Base-by-base conservation (phyloP, 1,140 invertebrate genomes). In the Drosophila teissieri region DNA sequence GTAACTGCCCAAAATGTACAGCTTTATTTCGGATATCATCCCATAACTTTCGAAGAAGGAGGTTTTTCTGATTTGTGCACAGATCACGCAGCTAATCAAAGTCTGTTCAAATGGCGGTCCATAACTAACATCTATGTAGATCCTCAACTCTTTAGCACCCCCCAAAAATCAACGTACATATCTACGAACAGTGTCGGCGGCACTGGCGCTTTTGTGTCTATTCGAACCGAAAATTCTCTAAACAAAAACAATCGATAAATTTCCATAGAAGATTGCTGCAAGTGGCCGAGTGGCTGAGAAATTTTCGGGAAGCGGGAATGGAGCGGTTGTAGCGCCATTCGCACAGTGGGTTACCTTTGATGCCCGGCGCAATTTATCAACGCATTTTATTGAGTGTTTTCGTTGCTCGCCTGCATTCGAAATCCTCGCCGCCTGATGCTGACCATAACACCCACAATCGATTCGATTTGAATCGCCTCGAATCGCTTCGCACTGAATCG, bases 181-280 rank as follows among this genome's bases (percentile, higher is more conserved):
- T 10, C 10, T 17, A 22, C 2, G 15, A 34, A 31, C 22, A 69
- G 52, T 60, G 61, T 67, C 68, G 68, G 55, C 68, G 68, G 55
- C 68, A 67, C 78, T 86, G 83, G 83, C 83, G 83, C 83, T 86
- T 86, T 86, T 83, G 83, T 86, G 83, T 86, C 83, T 86, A 83
- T 89, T 86, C 60, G 58, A 80, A 70, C 61, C 51, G 61, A 73
- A 64, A 67, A 77, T 76, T 75, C 57, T 85, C 77, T 85, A 86
- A 86, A 86, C 79, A 89, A 86, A 83, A 86, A 86, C 83, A 86
- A 89, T 86, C 83, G 83, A 86, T 86, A 86, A 86, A 86, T 86
- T 86, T 80, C 78, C 84, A 68, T 49, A 76, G 83, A 74, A 88
- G 83, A 89, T 86, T 86, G 84, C 83, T 86, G 84, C 83, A 86